These are phyloP conservation scores for Heliothis peltigera DNA, from an alignment of 2,888 invertebrate genomes.

Conservation along the genomic window DNA sequence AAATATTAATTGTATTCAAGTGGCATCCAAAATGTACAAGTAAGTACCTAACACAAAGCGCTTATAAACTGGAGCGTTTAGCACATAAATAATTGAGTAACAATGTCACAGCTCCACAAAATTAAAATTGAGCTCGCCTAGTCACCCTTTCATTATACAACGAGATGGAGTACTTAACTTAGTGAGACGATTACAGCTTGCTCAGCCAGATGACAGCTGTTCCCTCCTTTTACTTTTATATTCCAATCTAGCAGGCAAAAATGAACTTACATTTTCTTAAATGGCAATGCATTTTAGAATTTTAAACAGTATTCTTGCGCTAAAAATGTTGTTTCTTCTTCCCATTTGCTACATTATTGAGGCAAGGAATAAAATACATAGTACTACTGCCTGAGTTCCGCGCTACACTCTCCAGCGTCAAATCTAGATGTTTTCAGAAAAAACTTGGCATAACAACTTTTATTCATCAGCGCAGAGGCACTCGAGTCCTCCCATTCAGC, in stretches of 20 bases:
- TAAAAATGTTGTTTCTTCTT: slow-evolving; percentile 17
- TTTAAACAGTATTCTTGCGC: slow-evolving; percentile 20
- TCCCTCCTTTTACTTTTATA: slow-evolving; percentile 45
- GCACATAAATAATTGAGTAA: slow-evolving; percentile 48
- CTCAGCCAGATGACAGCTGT: slow-evolving; percentile 49
- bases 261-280: slow-evolving; percentile 31
- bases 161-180: slow-evolving; percentile 51
- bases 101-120: slow-evolving; percentile 46
- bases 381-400: slow-evolving; percentile 15
- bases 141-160: slow-evolving; percentile 49
- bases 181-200: slow-evolving; percentile 56
- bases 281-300: slow-evolving; percentile 40
- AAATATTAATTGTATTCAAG: not conserved
- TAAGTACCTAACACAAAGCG: slow-evolving; percentile 14
- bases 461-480: slow-evolving; percentile 56
- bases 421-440: slow-evolving; percentile 50
- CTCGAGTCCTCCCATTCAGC: slow-evolving; percentile 67
- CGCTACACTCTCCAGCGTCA: slow-evolving; percentile 36
- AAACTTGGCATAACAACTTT: slow-evolving; percentile 55
- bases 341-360: slow-evolving; percentile 15
- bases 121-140: slow-evolving; percentile 44
- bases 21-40: not conserved
- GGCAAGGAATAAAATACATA: slow-evolving; percentile 21
- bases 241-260: slow-evolving; percentile 41
- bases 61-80: slow-evolving; percentile 21